These are phyloP conservation scores for Macropus fuliginosus DNA, from an alignment of 2,797 vertebrate genomes.

Conservation along the genomic window DNA sequence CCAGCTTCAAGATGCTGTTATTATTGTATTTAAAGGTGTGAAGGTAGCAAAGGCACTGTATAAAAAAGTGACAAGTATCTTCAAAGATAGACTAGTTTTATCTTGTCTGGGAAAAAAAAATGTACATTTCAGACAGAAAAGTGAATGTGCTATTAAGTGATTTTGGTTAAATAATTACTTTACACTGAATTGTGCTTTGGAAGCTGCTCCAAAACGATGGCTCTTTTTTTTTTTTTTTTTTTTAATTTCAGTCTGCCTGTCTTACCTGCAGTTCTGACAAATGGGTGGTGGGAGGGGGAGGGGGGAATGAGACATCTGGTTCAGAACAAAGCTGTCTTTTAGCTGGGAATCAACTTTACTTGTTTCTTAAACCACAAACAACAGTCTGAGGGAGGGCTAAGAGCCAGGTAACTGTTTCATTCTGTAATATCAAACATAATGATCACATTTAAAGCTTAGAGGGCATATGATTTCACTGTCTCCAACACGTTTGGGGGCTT, in stretches of 20 bases:
- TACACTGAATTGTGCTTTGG: slow-evolving; percentile 64
- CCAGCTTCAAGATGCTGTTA: neutral
- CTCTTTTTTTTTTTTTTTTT: slow-evolving; percentile 76
- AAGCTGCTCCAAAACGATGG: slow-evolving; percentile 66
- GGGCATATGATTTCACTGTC: slow-evolving; percentile 34
- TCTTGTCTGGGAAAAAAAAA: slow-evolving; percentile 1
- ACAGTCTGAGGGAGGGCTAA: slow-evolving; percentile 56
- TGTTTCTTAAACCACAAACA: slow-evolving; percentile 63
- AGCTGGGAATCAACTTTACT: slow-evolving; percentile 50
- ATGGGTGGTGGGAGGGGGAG: slow-evolving; percentile 43
- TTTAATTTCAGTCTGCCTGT: slow-evolving; percentile 63
- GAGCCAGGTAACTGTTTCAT: slow-evolving; percentile 59
- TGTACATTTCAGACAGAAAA: slow-evolving; percentile 42
- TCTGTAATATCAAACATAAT: slow-evolving; percentile 42
- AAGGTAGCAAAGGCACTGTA: neutral
- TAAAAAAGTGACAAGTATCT: neutral
- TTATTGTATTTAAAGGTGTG: neutral
- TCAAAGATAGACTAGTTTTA: slow-evolving; percentile 31
- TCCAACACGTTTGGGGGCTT: slow-evolving; percentile 22
- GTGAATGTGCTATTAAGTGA: slow-evolving; percentile 48
- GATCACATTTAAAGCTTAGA: slow-evolving; percentile 42
- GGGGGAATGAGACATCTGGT: slow-evolving; percentile 67
- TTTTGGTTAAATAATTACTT: slow-evolving; percentile 68
- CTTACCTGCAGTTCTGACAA: slow-evolving; percentile 75
- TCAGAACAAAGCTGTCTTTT: slow-evolving; percentile 77